Base-by-base conservation (phyloP, 2,888 invertebrate species). In the Enchytraeus crypticus region DNA sequence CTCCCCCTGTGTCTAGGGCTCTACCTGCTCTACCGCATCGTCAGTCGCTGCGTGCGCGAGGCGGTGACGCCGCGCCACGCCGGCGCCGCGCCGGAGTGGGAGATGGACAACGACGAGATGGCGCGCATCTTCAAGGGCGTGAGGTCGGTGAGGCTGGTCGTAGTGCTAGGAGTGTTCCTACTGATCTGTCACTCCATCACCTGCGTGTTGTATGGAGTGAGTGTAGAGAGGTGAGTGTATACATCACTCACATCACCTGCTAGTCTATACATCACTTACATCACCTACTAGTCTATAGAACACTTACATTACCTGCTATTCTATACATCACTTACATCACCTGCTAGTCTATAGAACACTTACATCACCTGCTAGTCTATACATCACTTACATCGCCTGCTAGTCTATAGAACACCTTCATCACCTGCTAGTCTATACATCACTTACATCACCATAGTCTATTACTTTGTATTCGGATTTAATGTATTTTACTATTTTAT, bases 121-220 rank as follows among this genome's bases (percentile, higher is more conserved):
- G 54, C 14, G 8, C 54, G 54, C 34, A 54, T 54, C 38, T 54
- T 54, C 54, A 38, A 54, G 27, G 54, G 54, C 54, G 38, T 54
- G n/a, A 32, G 43, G 5, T 38, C 38, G 38, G 18, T 38, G 38
- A 8, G 38, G 18, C 38, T 38, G 38, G 38, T 38, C 11, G 18
- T 38, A 18, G 38, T 18, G 38, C 18, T 38, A 18, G 38, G 38
- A 38, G 38, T 18, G 38, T 38, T 38, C 18, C 11, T 38, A 18
- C 38, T 38, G 18, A 18, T 18, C 38, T 38, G 38, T 18, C 18
- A 38, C 38, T 11, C 38, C 38, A 18, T 38, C 38, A 11, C 38
- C 8, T 11, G 8, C 11, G 18, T 18, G 8, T 18, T 38, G 11
- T 38, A 38, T 18, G 11, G 8, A 8, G 18, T 38, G 11, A 18